These are phyloP conservation scores for Tipula vernalis DNA, from an alignment of 2,888 invertebrate species.

Conservation along the genomic window DNA sequence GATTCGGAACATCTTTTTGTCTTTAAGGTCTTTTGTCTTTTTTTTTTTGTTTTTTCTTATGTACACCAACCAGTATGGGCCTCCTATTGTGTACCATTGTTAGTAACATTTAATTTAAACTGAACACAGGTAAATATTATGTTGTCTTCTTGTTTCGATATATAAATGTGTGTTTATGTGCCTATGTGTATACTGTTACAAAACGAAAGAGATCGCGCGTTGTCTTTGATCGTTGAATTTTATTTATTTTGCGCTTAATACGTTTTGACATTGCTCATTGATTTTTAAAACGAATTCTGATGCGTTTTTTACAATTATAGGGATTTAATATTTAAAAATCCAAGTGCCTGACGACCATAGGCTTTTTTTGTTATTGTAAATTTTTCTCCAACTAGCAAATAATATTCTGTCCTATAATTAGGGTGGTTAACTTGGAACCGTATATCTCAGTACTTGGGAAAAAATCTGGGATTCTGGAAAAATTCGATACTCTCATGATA, in stretches of 20 bases:
- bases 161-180: background rate
- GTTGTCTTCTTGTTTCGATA: background rate
- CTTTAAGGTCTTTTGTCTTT: constrained; percentile 1
- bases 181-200: background rate
- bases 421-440: too few relatives aligned
- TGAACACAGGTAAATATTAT: background rate
- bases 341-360: too few relatives aligned
- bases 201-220: background rate
- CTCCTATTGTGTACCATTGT: constrained; percentile 9
- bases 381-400: too few relatives aligned
- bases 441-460: too few relatives aligned
- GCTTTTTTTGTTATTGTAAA: too few relatives aligned
- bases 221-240: background rate
- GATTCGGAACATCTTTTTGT: constrained; percentile 10
- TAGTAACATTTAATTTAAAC: background rate
- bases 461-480: too few relatives aligned
- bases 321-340: too few relatives aligned
- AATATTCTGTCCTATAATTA: too few relatives aligned
- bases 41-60: background rate
- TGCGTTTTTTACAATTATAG: too few relatives aligned
- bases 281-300: too few relatives aligned
- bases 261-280: background rate
- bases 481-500: too few relatives aligned
- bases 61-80: background rate
- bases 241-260: background rate